phyloP scores from a whole-genome alignment of 2,113 vertebrate genomes.

The Stictonetta naevosa region DNA sequence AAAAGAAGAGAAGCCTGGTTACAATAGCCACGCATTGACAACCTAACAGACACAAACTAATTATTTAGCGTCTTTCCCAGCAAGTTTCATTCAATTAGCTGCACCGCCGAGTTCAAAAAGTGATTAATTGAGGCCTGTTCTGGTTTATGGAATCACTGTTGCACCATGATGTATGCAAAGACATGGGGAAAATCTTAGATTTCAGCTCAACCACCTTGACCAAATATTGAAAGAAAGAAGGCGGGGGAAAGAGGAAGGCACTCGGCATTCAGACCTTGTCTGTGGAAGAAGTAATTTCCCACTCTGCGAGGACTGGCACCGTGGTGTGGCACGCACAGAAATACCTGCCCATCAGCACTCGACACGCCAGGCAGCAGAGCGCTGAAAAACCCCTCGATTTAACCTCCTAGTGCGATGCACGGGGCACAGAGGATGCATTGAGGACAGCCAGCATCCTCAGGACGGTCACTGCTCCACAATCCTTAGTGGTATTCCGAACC shows the following conservation, averaged over 20 bases:
- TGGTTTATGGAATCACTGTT: neutral
- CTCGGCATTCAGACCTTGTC: conserved; percentile 55
- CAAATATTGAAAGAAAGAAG: conserved; percentile 61
- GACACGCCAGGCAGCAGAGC: conserved; percentile 19
- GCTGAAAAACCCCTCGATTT: conserved; percentile 1
- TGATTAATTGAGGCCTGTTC: conserved; percentile 59
- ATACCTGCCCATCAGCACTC: conserved; percentile 45
- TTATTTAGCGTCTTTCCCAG: conserved; percentile 65
- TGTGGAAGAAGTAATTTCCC: conserved; percentile 48
- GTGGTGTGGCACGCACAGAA: conserved; percentile 9
- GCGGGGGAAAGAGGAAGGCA: neutral
- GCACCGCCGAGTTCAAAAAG: conserved; percentile 65
- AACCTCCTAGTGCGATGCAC: conserved; percentile 27
- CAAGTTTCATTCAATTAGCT: conserved; percentile 68
- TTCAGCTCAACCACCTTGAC: conserved; percentile 54
- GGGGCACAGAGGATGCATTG: conserved; percentile 61
- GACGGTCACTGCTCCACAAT: conserved; percentile 17
- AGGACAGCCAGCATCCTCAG: conserved; percentile 26
- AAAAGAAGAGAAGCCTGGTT: neutral
- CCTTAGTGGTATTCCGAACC: neutral
- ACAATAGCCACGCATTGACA: neutral
- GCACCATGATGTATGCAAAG: conserved; percentile 31
- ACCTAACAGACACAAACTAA: conserved; percentile 53
- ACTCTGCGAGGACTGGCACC: conserved; percentile 18
- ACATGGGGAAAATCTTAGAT: conserved; percentile 49